Conservation (phyloP, 2,797 vertebrate species). For the Pogonophryne albipinna region DNA sequence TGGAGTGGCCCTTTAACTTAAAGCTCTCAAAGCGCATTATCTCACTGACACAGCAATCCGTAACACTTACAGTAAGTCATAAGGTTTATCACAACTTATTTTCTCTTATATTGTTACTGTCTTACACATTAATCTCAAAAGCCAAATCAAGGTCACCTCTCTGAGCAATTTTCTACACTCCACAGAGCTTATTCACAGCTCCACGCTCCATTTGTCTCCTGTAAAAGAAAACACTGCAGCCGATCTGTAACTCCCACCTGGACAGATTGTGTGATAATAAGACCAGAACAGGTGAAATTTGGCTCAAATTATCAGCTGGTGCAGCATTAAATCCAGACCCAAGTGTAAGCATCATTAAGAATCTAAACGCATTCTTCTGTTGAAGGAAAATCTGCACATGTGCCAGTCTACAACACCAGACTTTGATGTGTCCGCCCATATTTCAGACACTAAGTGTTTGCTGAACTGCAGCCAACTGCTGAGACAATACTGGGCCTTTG, state of each 20-base stretch:
- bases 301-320: slow-evolving; percentile 63
- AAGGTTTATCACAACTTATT: slow-evolving; percentile 36
- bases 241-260: slow-evolving; percentile 70
- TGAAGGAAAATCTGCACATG: slow-evolving; percentile 64
- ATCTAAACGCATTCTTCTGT: slow-evolving; percentile 63
- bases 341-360: slow-evolving; percentile 75
- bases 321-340: slow-evolving; percentile 56
- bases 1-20: slow-evolving; percentile 19
- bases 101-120: slow-evolving; percentile 35
- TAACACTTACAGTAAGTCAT: slow-evolving; percentile 29
- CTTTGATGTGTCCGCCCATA: slow-evolving; percentile 76
- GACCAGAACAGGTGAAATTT: slow-evolving; percentile 79
- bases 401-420: slow-evolving; percentile 64
- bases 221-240: slow-evolving; percentile 47
- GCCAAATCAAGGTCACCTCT: slow-evolving; percentile 74
- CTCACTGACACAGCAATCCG: slow-evolving; percentile 23
- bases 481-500: slow-evolving; percentile 69
- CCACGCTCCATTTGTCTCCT: slow-evolving; percentile 65
- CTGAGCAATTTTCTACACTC: slow-evolving; percentile 52
- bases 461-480: slow-evolving; percentile 70
- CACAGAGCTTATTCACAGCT: slow-evolving; percentile 64
- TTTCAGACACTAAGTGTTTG: slow-evolving; percentile 75
- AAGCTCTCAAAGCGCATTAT: slow-evolving; percentile 35
- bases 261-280: slow-evolving; percentile 68
- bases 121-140: slow-evolving; percentile 60